Evolutionary conservation across 30 jellyfish, hydroid and myxozoan genomes (phyloP), one percentile per base, ranked within the genome.

Genomic region (Aurelia aurita): DNA sequence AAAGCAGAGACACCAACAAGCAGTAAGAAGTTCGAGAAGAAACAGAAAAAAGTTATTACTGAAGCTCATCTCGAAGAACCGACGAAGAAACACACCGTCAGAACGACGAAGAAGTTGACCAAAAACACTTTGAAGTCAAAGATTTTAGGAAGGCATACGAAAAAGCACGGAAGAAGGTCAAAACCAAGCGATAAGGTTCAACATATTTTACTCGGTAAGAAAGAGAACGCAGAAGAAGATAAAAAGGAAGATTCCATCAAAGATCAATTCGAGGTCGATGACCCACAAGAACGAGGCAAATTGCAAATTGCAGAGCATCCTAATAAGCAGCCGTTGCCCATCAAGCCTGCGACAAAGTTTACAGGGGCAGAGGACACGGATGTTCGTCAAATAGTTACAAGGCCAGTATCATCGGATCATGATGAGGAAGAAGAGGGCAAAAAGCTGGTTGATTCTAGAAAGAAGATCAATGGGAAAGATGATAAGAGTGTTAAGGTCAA

Each of bases 111-210:
- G 28, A 55, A 12, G 21, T 20, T 25, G 8, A 73, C 21, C 20
- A 27, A 31, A 59, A 43, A 31, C 32, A 55, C 32, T 32, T 76
- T 74, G 62, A 55, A 74, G 14, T 74, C 75, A 27, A 74, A 74
- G 75, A 74, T 57, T 15, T 31, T 74, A 45, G 86, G 86, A 18
- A 28, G 54, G 23, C 59, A 64, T 18, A 35, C 58, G 19, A 55
- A 57, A 8, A 20, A 34, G 49, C 14, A 27, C 45, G 23, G 13
- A n/a, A 69, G 13, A 22, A 67, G 26, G 3, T 55, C 61, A 66
- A 83, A 23, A 23, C 93, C 93, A 5, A 83, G 93, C 28, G 81
- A 69, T 51, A 71, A 71, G 61, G 87, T 83, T 32, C 93, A 83
- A 44, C 69, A 67, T 35, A 58, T 83, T 15, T 14, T 83, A 58